These are phyloP conservation scores for Suillia variegata DNA, from an alignment of 2,888 invertebrate species.

Conservation along the genomic window DNA sequence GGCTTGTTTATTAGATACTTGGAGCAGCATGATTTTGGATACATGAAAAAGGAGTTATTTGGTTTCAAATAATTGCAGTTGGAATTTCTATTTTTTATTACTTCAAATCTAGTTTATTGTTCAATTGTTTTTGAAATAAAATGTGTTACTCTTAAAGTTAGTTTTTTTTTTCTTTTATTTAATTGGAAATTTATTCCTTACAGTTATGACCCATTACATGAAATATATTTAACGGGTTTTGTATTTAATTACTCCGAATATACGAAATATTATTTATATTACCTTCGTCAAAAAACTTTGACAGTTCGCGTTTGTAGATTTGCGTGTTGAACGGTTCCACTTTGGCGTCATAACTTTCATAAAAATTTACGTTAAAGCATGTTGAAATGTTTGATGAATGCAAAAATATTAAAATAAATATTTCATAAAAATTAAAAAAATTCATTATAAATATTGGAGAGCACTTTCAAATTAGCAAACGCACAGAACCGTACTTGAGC, in stretches of 20 bases:
- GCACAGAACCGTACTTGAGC: no score
- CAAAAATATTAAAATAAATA: conserved; percentile 18
- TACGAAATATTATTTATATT: conserved; percentile 15
- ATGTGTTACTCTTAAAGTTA: not conserved
- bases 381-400: conserved; percentile 16
- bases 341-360: conserved; percentile 35
- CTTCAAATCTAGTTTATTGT: no score
- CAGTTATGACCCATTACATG: no score
- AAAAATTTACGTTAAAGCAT: conserved; percentile 44
- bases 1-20: conserved; percentile 78
- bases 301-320: conserved; percentile 47
- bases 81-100: no score
- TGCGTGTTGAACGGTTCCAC: conserved; percentile 40
- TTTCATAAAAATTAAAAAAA: no score
- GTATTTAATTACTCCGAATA: no score
- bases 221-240: no score
- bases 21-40: conserved; percentile 69
- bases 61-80: conserved; percentile 64
- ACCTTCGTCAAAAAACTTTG: conserved; percentile 54
- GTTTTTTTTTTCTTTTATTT: no score
- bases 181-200: no score
- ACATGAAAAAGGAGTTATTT: conserved; percentile 82
- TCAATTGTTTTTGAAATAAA: not conserved
- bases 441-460: no score
- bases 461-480: no score